A percentile compares a stretch with the other conserved stretches of the same genome.
Evolutionary conservation across 2,797 vertebrate species (phyloP).

Genomic region (Lemur catta): DNA sequence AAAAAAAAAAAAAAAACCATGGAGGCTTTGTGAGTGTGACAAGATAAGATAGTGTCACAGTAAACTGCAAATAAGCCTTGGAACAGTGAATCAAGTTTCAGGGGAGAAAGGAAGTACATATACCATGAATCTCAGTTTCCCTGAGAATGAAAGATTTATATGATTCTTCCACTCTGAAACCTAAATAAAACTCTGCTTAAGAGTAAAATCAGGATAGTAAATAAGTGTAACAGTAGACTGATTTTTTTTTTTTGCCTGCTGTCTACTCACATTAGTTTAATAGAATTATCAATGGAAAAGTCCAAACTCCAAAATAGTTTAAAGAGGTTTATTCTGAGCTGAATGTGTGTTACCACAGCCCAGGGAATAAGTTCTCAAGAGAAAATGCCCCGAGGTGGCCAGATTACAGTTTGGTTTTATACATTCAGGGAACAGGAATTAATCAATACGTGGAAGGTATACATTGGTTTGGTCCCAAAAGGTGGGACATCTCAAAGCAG

Average conservation of each 20-base stretch:
- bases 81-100: background rate
- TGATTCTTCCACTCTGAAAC: slow-evolving; percentile 2
- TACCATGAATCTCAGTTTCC: slow-evolving; percentile 21
- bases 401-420: too few species aligned
- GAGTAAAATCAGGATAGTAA: slow-evolving; percentile 24
- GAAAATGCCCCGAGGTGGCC: too few species aligned
- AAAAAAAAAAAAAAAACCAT: too few species aligned
- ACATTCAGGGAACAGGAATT: too few species aligned
- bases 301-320: too few species aligned
- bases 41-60: slow-evolving; percentile 46
- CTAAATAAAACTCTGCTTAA: slow-evolving; percentile 54
- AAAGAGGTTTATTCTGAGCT: too few species aligned
- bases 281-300: too few species aligned
- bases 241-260: background rate
- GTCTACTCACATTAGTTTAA: background rate
- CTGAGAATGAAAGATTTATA: slow-evolving; percentile 55
- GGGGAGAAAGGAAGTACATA: background rate
- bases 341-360: too few species aligned
- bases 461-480: too few species aligned
- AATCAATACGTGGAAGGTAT: too few species aligned
- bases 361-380: too few species aligned
- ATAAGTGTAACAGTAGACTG: background rate
- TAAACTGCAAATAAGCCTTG: slow-evolving; percentile 51
- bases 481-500: too few species aligned
- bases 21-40: slow-evolving; percentile 46